phyloP scores from a whole-genome alignment of 2,113 vertebrate genomes.

The Lepus europaeus region DNA sequence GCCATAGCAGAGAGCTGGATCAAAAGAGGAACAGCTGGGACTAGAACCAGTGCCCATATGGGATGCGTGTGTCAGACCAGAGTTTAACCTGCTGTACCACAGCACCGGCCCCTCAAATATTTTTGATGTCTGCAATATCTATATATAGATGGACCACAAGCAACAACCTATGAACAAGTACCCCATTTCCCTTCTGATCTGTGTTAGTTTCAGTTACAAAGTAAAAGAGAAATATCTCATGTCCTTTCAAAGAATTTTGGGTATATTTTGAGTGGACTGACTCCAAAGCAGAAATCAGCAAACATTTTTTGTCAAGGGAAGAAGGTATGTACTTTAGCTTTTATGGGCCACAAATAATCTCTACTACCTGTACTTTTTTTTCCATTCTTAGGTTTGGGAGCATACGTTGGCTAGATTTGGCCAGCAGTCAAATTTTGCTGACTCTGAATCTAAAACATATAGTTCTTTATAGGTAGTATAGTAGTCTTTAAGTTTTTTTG shows the following conservation, averaged over 20 bases:
- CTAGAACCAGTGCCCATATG: too few species aligned
- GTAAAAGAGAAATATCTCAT: background rate
- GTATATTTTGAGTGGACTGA: background rate
- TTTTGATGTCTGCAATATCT: background rate
- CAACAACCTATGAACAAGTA: background rate
- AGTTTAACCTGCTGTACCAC: too few species aligned
- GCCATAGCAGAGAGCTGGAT: too few species aligned
- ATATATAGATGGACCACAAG: background rate
- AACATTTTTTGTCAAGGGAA: background rate
- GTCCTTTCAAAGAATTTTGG: background rate
- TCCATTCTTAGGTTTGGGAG: background rate
- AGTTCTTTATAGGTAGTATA: background rate
- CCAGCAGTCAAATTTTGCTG: background rate
- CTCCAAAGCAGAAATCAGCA: background rate
- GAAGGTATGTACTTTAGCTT: background rate
- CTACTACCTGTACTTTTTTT: background rate
- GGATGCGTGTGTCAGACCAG: too few species aligned
- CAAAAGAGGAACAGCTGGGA: too few species aligned
- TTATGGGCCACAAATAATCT: background rate
- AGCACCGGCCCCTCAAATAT: background rate
- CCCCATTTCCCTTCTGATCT: background rate
- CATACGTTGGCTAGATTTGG: too few species aligned
- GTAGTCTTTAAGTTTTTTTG: background rate
- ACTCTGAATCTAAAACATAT: background rate
- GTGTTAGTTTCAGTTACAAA: background rate